phyloP scores from a whole-genome alignment of 2,113 vertebrate species.

The Setophaga coronata region DNA sequence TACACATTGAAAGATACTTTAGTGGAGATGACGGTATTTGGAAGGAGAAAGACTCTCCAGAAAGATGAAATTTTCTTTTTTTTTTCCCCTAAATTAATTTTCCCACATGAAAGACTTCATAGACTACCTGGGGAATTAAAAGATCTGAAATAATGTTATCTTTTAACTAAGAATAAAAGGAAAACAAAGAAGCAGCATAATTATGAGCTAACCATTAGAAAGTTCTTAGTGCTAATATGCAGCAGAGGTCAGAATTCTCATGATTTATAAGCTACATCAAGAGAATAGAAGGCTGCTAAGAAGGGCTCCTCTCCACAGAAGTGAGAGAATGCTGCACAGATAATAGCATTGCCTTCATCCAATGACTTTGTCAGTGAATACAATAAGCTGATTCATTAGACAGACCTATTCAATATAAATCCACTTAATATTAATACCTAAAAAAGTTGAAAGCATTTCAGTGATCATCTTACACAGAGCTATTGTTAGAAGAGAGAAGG shows the following conservation, averaged over 20 bases:
- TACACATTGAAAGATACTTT: not conserved
- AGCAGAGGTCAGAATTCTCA: constrained; percentile 2
- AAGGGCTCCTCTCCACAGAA: not conserved
- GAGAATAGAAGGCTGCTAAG: constrained; percentile 7
- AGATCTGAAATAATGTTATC: not conserved
- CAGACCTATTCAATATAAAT: constrained; percentile 40
- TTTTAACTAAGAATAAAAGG: not conserved
- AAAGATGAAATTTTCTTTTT: not conserved
- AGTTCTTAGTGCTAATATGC: not conserved
- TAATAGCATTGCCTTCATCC: constrained; percentile 27
- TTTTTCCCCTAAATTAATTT: not conserved
- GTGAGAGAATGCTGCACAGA: not conserved
- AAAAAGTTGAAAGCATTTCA: constrained; percentile 19
- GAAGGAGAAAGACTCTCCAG: not conserved
- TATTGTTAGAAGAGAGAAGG: not conserved
- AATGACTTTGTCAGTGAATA: not conserved
- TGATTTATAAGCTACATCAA: not conserved
- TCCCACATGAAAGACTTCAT: not conserved
- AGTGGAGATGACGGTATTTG: not conserved
- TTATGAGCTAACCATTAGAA: not conserved
- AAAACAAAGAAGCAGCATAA: not conserved
- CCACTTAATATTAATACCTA: constrained; percentile 25
- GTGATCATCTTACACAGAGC: not conserved
- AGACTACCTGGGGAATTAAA: not conserved
- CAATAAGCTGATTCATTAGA: constrained; percentile 23